These are phyloP conservation scores for Sebastes steindachneri DNA, from an alignment of 2,797 vertebrate species.

Conservation along the genomic window DNA sequence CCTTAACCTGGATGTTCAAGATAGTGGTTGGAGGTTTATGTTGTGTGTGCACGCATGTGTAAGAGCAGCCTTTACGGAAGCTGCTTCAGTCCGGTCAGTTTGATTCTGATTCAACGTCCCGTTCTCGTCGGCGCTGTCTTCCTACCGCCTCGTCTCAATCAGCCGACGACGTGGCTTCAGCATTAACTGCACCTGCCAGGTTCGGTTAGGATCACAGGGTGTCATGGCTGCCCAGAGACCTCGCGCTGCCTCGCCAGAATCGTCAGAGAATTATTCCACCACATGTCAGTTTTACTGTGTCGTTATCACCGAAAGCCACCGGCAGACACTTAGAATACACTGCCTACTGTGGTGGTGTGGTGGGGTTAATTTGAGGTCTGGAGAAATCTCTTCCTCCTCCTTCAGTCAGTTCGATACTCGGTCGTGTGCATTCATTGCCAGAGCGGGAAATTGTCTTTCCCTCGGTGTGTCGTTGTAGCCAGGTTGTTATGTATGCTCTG, in stretches of 20 bases:
- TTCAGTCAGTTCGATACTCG: conserved; percentile 53
- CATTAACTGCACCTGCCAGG: conserved; percentile 80
- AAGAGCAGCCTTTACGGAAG: conserved; percentile 5
- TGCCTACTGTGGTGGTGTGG: conserved; percentile 54
- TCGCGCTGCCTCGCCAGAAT: conserved; percentile 52
- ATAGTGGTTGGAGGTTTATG: conserved; percentile 13
- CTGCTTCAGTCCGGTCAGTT: conserved; percentile 3
- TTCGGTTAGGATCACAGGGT: conserved; percentile 75
- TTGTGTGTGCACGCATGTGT: not conserved
- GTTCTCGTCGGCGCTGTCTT: conserved; percentile 24
- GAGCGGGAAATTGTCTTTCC: conserved; percentile 72
- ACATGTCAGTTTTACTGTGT: conserved; percentile 69
- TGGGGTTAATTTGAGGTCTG: conserved; percentile 78
- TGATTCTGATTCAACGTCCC: conserved; percentile 64
- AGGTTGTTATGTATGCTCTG: conserved; percentile 75
- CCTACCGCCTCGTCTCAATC: conserved; percentile 59
- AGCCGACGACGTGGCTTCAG: conserved; percentile 53
- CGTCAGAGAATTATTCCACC: conserved; percentile 74
- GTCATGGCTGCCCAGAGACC: conserved; percentile 69
- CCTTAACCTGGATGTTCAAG: conserved; percentile 26
- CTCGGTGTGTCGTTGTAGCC: conserved; percentile 55
- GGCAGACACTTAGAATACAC: conserved; percentile 62
- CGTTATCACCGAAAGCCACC: conserved; percentile 68
- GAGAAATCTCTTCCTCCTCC: conserved; percentile 58
- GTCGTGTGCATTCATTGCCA: conserved; percentile 61